Evolutionary conservation across 2,888 invertebrate species (phyloP), one percentile per base, ranked within the genome.

Genomic region (Hofmannophila pseudospretella): DNA sequence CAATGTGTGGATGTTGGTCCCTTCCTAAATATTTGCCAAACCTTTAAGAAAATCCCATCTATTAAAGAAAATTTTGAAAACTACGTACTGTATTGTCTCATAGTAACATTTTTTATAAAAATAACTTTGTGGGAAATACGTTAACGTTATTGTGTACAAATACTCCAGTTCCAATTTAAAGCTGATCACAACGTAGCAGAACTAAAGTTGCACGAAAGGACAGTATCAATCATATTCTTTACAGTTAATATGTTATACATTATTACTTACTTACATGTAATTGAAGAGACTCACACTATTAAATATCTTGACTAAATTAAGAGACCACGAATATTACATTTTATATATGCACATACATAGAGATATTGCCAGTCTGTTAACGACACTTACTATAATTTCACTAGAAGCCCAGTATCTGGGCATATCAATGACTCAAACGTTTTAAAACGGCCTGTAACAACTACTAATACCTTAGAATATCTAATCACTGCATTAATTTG

Each of bases 231-330:
- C 44, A 65, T 70, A 72, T 62, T 63, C 44, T 65, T 68, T 70
- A 71, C 63, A 73, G 67, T 78, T 80, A 81, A 69, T 81, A 80
- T 71, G 67, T 77, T 76, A 76, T 60, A 78, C 63, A 67, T 76
- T 70, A n/a, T n/a, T n/a, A n/a, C n/a, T n/a, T n/a, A 79, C 78
- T 82, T 82, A 84, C 52, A 76, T 58, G 66, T 78, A 71, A 71
- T 76, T 59, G 59, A 82, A 84, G 82, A 86, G 85, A 86, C 84
- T 85, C 85, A 71, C 74, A 75, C 84, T 85, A 85, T 76, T 82
- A 81, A 80, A 85, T 84, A 85, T 80, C 74, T 85, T 86, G 86
- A 87, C 86, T 87, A 85, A 81, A 68, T 79, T 79, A 82, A 74
- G 86, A 87, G 86, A 87, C 86, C 85, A 86, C 60, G 53, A 77